Evolutionary conservation across 2,797 vertebrate species (phyloP).

Genomic region (Onychomys arenicola): DNA sequence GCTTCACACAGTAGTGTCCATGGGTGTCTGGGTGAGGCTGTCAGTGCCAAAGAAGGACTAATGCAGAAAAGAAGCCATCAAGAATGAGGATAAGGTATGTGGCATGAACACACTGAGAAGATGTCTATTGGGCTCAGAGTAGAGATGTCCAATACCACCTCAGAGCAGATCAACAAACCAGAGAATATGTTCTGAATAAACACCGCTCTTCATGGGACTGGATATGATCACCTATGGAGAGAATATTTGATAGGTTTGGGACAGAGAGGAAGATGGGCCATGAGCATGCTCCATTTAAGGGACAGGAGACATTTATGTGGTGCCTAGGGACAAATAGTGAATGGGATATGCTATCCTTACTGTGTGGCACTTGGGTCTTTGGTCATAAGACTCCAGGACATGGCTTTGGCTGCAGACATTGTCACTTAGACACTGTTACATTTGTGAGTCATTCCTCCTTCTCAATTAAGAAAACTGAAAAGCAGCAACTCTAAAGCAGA

Average conservation of each 20-base stretch:
- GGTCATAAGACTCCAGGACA: not conserved
- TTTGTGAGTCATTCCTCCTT: not conserved
- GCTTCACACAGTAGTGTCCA: not conserved
- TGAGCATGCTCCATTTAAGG: not conserved
- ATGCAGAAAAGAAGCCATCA: not conserved
- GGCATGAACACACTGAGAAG: fast-evolving
- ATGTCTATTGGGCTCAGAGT: not conserved
- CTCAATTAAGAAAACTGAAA: not conserved
- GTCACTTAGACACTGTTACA: not conserved
- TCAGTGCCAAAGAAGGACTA: not conserved
- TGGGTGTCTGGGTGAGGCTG: not conserved
- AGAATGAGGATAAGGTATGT: not conserved
- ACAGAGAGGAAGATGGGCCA: not conserved
- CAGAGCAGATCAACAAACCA: not conserved
- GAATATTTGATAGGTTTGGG: fast-evolving
- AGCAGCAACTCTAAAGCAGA: not conserved
- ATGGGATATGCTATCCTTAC: fast-evolving
- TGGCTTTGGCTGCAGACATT: not conserved
- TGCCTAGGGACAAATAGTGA: too few species aligned
- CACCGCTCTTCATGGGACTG: fast-evolving
- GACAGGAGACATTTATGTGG: too few species aligned
- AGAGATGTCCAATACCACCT: not conserved
- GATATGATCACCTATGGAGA: not conserved
- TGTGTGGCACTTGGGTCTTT: not conserved
- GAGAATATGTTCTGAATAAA: fast-evolving